Percentiles rank a stretch among this genome's conserved stretches.
phyloP scores from a whole-genome alignment of 2,113 vertebrate genomes.

The Sebastes fasciatus region DNA sequence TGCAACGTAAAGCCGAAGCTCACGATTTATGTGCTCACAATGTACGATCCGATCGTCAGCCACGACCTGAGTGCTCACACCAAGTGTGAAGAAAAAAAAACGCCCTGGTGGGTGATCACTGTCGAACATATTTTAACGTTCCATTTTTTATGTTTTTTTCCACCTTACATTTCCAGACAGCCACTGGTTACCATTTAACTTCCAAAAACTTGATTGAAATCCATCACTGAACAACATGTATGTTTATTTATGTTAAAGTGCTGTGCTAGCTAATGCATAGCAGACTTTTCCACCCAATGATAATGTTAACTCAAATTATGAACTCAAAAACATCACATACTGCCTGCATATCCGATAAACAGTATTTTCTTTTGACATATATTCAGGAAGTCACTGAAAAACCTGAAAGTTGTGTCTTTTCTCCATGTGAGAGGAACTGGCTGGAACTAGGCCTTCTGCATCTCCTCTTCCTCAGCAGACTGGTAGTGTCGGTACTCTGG shows the following conservation, averaged over 20 bases:
- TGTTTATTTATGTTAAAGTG: neutral
- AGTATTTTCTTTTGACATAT: neutral
- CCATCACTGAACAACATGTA: neutral
- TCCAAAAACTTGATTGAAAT: neutral
- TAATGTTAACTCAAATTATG: neutral
- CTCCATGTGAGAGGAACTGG: neutral
- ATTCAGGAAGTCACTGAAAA: neutral
- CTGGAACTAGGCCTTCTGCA: slow-evolving; percentile 82
- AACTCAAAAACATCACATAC: slow-evolving; percentile 5
- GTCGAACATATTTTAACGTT: no score
- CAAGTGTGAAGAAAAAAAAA: no score
- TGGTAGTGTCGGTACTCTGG: slow-evolving; percentile 96
- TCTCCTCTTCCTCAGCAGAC: slow-evolving; percentile 84
- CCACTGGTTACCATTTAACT: neutral
- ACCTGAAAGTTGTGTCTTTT: neutral
- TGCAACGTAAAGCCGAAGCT: no score
- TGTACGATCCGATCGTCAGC: no score
- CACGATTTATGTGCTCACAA: no score
- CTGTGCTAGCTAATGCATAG: neutral
- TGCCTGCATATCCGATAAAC: neutral
- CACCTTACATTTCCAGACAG: neutral
- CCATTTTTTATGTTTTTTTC: neutral
- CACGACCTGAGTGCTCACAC: no score
- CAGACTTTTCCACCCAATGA: neutral
- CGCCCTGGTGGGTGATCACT: no score